phyloP scores from a whole-genome alignment of 2,888 invertebrate genomes.

The Brachypterus glaber region DNA sequence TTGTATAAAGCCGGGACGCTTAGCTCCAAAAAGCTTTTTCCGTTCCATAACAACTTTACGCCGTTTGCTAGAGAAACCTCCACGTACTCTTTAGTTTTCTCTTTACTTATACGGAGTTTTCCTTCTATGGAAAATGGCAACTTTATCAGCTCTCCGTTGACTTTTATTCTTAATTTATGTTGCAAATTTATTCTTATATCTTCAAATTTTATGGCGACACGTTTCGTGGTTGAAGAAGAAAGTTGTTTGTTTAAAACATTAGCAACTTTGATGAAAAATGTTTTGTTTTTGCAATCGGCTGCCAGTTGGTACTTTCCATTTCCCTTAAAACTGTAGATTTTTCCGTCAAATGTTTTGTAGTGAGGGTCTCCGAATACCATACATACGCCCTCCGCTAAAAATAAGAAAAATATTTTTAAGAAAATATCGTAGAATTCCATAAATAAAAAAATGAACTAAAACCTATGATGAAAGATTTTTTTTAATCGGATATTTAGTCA shows the following conservation, averaged over 20 bases:
- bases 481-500: too few relatives aligned
- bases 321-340: constrained; percentile 88
- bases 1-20: constrained; percentile 67
- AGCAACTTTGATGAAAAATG: constrained; percentile 80
- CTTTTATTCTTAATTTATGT: constrained; percentile 75
- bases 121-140: constrained; percentile 56
- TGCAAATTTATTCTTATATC: constrained; percentile 73
- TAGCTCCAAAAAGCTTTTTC: constrained; percentile 82
- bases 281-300: constrained; percentile 70
- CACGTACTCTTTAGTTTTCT: constrained; percentile 46
- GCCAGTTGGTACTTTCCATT: constrained; percentile 85
- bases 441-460: too few relatives aligned
- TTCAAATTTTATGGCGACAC: constrained; percentile 71
- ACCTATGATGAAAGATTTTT: too few relatives aligned
- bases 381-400: constrained; percentile 72
- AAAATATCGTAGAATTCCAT: not conserved
- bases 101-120: constrained; percentile 6
- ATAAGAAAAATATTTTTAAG: constrained; percentile 14
- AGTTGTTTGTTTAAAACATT: constrained; percentile 65
- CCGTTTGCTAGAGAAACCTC: constrained; percentile 62
- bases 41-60: constrained; percentile 84
- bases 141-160: constrained; percentile 66
- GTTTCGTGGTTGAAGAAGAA: constrained; percentile 86
- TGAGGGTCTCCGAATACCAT: constrained; percentile 94
- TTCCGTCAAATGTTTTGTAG: constrained; percentile 90